Base-by-base conservation (phyloP, 1,140 invertebrate species). In the Drosophila oshimai region DNA sequence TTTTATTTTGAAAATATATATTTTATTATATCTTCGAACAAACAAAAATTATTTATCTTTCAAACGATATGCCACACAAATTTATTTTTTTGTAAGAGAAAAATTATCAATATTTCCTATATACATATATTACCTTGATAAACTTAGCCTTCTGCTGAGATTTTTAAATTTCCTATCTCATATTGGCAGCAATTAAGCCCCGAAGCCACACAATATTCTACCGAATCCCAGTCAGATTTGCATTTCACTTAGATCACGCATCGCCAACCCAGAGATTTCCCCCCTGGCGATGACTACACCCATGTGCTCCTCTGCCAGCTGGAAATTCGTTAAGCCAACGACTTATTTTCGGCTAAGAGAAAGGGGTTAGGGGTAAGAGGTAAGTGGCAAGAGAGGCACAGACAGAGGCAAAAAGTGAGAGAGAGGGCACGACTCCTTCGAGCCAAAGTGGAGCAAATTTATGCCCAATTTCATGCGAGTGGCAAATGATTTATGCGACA, bases 391-490 rank as follows among this genome's bases (percentile, higher is more conserved):
- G n/a, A n/a, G n/a, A n/a, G n/a, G n/a, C n/a, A n/a, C n/a, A n/a
- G n/a, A n/a, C n/a, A 7, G 20, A 18, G 20, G 7, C 13, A 28
- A 2, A 12, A 15, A 54, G 26, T 31, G 24, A 10, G 6, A 15
- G 9, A 33, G 34, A 12, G 17, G 12, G 37, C 12, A 45, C 36
- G 29, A 64, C 44, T 50, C 44, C 51, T 74, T 62, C 34, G 33
- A 34, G 54, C 67, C 81, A 87, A 87, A 87, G 81, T 87, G 81
- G 81, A 87, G 81, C 81, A 87, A 87, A 87, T 87, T 87, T 87
- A 87, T 87, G 81, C 81, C 76, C 81, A 87, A 87, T 87, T 87
- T 87, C 81, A 87, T 87, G 81, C 81, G 81, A 87, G 73, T 87
- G 76, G 76, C 76, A 81, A 87, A 87, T 87, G 81, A 87, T 87